phyloP scores from a whole-genome alignment of 2,113 vertebrate genomes.

The Nerophis ophidion region DNA sequence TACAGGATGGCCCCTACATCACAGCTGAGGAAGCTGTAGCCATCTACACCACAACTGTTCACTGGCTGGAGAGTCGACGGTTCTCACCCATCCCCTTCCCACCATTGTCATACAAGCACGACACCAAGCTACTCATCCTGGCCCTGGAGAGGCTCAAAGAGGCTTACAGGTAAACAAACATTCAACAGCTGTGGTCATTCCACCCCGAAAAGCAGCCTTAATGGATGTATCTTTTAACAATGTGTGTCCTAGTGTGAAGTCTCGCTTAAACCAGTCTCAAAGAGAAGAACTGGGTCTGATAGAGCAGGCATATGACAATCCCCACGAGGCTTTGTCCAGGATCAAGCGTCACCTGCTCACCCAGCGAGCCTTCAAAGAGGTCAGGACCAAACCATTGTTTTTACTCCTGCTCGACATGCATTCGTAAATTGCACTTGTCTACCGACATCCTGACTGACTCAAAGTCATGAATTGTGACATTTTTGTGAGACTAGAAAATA shows the following conservation, averaged over 20 bases:
- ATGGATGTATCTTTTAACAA: neutral
- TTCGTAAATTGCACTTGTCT: no score
- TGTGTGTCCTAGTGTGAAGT: conserved; percentile 82
- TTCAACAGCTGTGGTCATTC: neutral
- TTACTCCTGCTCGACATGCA: no score
- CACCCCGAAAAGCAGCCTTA: neutral
- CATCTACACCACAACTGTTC: conserved; percentile 99
- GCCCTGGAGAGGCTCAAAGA: conserved; percentile 96
- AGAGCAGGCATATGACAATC: conserved; percentile 98
- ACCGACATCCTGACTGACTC: no score
- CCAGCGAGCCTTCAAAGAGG: conserved; percentile 98
- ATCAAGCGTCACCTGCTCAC: conserved; percentile 98
- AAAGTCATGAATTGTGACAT: no score
- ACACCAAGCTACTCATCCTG: conserved; percentile 95
- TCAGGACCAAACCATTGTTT: conserved; percentile 39
- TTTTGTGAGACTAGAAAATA: no score
- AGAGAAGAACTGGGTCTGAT: conserved; percentile 95
- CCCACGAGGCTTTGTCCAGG: conserved; percentile 94
- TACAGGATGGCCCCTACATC: conserved; percentile 96
- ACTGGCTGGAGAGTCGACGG: conserved; percentile 96
- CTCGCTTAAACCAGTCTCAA: conserved; percentile 95
- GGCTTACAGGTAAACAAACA: conserved; percentile 85
- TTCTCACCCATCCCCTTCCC: conserved; percentile 98
- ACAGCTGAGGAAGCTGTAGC: conserved; percentile 97
- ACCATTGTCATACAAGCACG: conserved; percentile 94